Evolutionary conservation across 2,888 invertebrate genomes (phyloP), one percentile per base, ranked within the genome.

Genomic region (Caenorhabditis angaria): DNA sequence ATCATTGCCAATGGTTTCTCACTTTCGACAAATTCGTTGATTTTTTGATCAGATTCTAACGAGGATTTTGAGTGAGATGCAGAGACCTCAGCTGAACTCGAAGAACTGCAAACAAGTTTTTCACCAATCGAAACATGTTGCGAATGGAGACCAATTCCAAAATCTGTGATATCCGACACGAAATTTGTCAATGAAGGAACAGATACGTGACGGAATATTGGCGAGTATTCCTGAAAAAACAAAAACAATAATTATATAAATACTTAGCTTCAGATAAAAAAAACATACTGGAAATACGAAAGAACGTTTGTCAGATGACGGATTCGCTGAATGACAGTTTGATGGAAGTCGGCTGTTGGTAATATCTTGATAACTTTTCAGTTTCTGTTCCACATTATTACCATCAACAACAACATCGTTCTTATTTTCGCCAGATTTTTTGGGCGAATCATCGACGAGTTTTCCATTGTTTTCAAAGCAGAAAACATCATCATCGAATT

Each of bases 261-360:
- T 24, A 58, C 18, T 20, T 35, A 22, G 25, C 27, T 47, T 27
- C 28, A 28, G 27, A 8, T 25, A 35, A 27, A 1, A 18, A 20
- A 61, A 20, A 14, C 48, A 32, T 14, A 66, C 71, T 35, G 72
- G 72, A 25, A 67, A 72, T 0, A 67, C 65, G n/a, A 72, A 72
- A 18, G 14, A 35, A 27, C 61, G 65, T 50, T 67, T 64, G 2
- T 65, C 67, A 0, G 72, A 65, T n/a, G 27, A 59, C 18, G 68
- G 62, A 27, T 65, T 68, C 0, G 73, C 73, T 8, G 73, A 73
- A 47, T 73, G 73, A n/a, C 65, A 68, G 28, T 73, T 73, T 27
- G 73, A 73, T 3, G 73, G 73, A 10, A 73, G 32, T 22, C 73
- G 65, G 24, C 68, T 68, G 27, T 73, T 73, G 25, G 65, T 73